These are phyloP conservation scores for Ericerus pela DNA, from an alignment of 1,140 invertebrate genomes.

Conservation along the genomic window DNA sequence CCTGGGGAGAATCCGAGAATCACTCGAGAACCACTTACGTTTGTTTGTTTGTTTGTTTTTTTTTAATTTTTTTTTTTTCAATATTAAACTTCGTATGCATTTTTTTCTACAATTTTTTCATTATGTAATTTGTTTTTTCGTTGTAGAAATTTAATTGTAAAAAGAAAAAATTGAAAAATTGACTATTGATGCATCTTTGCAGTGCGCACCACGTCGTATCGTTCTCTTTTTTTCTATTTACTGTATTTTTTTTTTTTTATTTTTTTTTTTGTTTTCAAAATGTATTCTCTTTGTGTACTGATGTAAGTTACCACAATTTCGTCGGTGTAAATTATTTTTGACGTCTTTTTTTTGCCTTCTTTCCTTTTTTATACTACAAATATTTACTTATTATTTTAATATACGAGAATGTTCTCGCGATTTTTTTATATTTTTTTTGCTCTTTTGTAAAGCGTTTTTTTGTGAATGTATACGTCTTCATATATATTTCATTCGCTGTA, in stretches of 20 bases:
- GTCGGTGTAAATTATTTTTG: slow-evolving; percentile 1
- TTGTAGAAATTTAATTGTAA: neutral
- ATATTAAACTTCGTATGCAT: too few relatives aligned
- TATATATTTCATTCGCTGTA: neutral
- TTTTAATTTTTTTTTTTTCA: too few relatives aligned
- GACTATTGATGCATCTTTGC: neutral
- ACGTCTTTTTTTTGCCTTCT: neutral
- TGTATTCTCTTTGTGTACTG: neutral
- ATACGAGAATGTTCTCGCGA: too few relatives aligned
- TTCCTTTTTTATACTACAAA: neutral
- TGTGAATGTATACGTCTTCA: neutral
- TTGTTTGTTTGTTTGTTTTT: too few relatives aligned
- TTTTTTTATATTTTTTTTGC: neutral
- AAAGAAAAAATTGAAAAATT: neutral
- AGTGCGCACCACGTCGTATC: neutral
- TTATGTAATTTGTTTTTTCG: neutral
- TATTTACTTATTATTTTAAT: neutral
- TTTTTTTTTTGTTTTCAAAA: neutral
- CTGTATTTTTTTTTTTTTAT: neutral
- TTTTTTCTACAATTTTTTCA: too few relatives aligned
- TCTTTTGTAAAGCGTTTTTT: neutral
- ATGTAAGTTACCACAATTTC: slow-evolving; percentile 9
- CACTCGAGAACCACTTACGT: too few relatives aligned
- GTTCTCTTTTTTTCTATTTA: neutral
- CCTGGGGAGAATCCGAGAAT: too few relatives aligned